Percentiles rank a stretch among this genome's conserved stretches.
Conservation (phyloP, 2,888 invertebrate species). For the Xestia c-nigrum region DNA sequence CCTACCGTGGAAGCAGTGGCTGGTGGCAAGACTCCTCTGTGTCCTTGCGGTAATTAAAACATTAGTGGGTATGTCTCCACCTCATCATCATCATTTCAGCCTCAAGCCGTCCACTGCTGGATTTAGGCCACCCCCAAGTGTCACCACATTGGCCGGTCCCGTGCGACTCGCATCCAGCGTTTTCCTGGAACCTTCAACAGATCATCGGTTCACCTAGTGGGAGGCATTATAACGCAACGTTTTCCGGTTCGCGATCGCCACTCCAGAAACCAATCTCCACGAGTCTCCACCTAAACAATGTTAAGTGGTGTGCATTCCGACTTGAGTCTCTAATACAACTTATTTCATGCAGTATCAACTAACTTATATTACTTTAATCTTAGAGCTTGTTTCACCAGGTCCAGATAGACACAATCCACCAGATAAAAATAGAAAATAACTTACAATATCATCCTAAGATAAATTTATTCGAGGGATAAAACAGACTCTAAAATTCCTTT, state of each 20-base stretch:
- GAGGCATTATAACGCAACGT: no score
- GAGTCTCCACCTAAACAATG: slow-evolving; percentile 12
- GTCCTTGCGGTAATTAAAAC: slow-evolving; percentile 9
- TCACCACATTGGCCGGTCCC: no score
- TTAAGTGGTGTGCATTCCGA: background rate
- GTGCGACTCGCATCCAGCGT: no score
- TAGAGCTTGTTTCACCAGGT: background rate
- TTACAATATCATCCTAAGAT: background rate
- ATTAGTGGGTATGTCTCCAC: slow-evolving; percentile 2
- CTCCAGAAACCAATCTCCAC: no score
- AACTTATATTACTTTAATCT: background rate
- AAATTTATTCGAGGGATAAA: background rate
- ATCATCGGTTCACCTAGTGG: no score
- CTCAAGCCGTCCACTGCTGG: no score
- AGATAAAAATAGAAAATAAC: background rate
- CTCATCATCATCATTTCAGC: no score
- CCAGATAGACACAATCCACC: no score
- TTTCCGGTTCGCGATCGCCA: no score
- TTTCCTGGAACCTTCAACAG: no score
- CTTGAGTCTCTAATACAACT: slow-evolving; percentile 4
- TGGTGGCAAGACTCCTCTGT: background rate
- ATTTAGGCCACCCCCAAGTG: no score
- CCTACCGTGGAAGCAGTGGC: background rate
- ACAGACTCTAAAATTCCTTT: background rate
- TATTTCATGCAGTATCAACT: background rate